Base-by-base conservation (phyloP, 1,140 invertebrate species). In the Atta cephalotes region DNA sequence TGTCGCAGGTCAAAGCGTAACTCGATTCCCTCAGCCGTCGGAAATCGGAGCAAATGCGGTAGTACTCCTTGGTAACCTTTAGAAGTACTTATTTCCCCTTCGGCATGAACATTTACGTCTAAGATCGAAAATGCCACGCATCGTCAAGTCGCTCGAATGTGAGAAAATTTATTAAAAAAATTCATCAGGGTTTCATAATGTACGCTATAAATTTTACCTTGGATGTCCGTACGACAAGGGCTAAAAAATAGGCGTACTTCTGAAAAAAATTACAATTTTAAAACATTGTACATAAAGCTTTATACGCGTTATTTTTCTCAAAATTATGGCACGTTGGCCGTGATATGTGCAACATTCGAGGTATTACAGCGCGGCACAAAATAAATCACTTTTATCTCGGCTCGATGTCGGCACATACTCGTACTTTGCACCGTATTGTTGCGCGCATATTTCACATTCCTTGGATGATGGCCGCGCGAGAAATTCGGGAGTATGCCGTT, bases 301-400 rank as follows among this genome's bases (percentile, higher is more conserved):
- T 3, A n/a, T 31, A 45, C 39, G 18, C 14, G 28, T 35, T 63
- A 2, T 62, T 51, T 76, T 31, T 21, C 25, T 51, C 1, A 10
- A 76, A 82, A 76, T 84, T 84, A 76, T 3, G 21, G 18, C 31
- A 14, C 25, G 56, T 14, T 56, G 3, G 6, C 16, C 53, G 14
- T 18, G 56, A 63, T 62, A 71, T 35, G 79, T 31, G 62, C 45
- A 9, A 58, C 25, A 62, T 74, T 18, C 39, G 5, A 16, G 45
- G 58, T 16, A 74, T 84, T 51, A 51, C n/a, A 21, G 70, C 7
- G 25, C n/a, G 7, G 70, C 45, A 25, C 14, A 49, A 51, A 62
- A 74, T 84, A 84, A 82, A 84, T 76, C 70, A 76, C 25, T 60
- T 81, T 81, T 81, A 79, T 79, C 77, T 65, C 60, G 35, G 25